These are phyloP conservation scores for Callitettix versicolor DNA, from an alignment of 1,140 invertebrate genomes.

Conservation along the genomic window DNA sequence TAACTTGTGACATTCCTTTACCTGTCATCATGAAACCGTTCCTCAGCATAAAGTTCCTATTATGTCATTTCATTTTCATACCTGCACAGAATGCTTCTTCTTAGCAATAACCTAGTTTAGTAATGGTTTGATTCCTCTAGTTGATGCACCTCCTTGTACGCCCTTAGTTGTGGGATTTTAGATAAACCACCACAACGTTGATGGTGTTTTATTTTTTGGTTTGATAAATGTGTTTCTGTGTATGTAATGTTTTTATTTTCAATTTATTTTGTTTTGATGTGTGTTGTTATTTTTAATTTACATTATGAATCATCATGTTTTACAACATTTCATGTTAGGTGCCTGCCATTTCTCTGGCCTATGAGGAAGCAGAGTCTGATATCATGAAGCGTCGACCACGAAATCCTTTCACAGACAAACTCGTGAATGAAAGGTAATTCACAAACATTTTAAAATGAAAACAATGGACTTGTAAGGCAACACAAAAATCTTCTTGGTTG, in stretches of 20 bases:
- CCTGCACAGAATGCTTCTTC: constrained; percentile 18
- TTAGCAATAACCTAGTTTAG: too few relatives aligned
- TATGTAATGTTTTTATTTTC: constrained; percentile 20
- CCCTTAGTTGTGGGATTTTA: too few relatives aligned
- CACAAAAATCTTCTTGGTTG: too few relatives aligned
- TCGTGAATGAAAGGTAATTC: constrained; percentile 95
- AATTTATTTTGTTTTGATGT: constrained; percentile 14
- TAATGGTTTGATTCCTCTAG: too few relatives aligned
- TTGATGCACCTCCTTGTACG: too few relatives aligned
- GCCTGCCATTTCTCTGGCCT: constrained; percentile 96
- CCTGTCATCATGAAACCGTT: background rate
- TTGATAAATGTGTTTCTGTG: constrained; percentile 15
- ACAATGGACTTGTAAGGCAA: background rate
- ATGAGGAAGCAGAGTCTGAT: constrained; percentile 95
- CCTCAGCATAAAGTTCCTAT: background rate
- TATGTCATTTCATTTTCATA: constrained; percentile 16
- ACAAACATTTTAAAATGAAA: constrained; percentile 10
- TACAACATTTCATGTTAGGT: constrained; percentile 48
- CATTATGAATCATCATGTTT: constrained; percentile 26
- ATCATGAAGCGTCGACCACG: constrained; percentile 98
- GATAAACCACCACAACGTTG: too few relatives aligned
- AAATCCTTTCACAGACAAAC: constrained; percentile 90
- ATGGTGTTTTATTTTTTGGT: constrained; percentile 10
- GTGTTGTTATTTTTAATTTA: constrained; percentile 18
- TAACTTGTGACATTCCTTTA: too few relatives aligned